phyloP scores from a whole-genome alignment of 2,888 invertebrate species.

The Proisotoma minuta region DNA sequence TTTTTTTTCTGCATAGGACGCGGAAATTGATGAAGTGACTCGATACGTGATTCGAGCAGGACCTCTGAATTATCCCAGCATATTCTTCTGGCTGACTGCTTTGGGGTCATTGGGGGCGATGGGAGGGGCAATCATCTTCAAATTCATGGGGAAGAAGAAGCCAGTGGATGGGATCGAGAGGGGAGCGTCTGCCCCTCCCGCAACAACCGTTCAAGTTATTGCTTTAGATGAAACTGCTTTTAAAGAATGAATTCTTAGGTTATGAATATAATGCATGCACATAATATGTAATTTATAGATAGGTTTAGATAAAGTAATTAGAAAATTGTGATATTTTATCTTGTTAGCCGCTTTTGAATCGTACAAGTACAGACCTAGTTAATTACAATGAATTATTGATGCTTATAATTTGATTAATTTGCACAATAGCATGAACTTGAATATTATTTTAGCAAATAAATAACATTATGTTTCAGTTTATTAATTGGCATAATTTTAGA shows the following conservation, averaged over 20 bases:
- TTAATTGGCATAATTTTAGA: too few species aligned
- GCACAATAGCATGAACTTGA: too few species aligned
- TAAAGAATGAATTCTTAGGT: not conserved
- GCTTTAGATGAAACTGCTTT: constrained; percentile 12
- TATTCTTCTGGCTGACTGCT: constrained; percentile 29
- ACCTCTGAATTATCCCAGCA: constrained; percentile 31
- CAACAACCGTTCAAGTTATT: constrained; percentile 9
- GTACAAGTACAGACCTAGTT: too few species aligned
- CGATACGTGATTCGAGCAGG: constrained; percentile 26
- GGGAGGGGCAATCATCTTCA: constrained; percentile 11
- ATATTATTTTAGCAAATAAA: too few species aligned
- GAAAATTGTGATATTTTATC: too few species aligned
- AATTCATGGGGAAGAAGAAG: constrained; percentile 13
- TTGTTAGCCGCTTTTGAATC: too few species aligned
- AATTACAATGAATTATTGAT: too few species aligned
- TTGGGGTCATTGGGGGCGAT: constrained; percentile 24
- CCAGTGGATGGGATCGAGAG: not conserved
- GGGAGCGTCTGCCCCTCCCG: constrained; percentile 2
- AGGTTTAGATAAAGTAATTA: too few species aligned
- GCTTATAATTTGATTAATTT: too few species aligned
- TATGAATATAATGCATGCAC: not conserved
- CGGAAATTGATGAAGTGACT: constrained; percentile 29
- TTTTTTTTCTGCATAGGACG: constrained; percentile 16
- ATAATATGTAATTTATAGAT: too few species aligned
- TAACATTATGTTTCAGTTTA: too few species aligned